Conservation (phyloP, 2,888 invertebrate genomes). For the Cotesia congregata region DNA sequence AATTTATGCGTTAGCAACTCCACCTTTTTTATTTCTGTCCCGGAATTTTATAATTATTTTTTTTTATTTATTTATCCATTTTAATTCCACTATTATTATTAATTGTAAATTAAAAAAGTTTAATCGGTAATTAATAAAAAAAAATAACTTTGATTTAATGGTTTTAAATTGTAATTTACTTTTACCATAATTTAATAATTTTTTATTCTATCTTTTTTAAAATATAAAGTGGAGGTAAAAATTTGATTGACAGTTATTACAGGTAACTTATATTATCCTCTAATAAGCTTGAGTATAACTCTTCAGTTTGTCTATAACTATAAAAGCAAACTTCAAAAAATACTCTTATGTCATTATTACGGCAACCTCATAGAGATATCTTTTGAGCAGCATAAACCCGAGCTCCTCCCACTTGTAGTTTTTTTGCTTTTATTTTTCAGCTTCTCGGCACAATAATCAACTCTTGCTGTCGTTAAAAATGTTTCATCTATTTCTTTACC, state of each 20-base stretch:
- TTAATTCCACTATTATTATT: slow-evolving; percentile 12
- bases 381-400: neutral
- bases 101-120: neutral
- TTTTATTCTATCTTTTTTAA: neutral
- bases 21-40: slow-evolving; percentile 29
- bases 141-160: neutral
- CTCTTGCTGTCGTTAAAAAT: neutral
- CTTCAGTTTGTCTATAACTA: neutral
- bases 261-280: neutral
- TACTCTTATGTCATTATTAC: slow-evolving; percentile 38
- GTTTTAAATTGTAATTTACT: neutral
- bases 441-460: neutral
- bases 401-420: slow-evolving; percentile 5
- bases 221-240: neutral
- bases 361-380: slow-evolving; percentile 25
- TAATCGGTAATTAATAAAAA: neutral
- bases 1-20: slow-evolving; percentile 38
- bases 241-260: neutral
- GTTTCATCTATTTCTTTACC: neutral
- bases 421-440: neutral
- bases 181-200: neutral
- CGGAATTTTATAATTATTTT: slow-evolving; percentile 4
- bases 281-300: neutral
- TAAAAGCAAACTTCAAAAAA: neutral
- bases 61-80: neutral